Evolutionary conservation across 2,113 vertebrate genomes (phyloP).

Genomic region (Callopanchax toddi): DNA sequence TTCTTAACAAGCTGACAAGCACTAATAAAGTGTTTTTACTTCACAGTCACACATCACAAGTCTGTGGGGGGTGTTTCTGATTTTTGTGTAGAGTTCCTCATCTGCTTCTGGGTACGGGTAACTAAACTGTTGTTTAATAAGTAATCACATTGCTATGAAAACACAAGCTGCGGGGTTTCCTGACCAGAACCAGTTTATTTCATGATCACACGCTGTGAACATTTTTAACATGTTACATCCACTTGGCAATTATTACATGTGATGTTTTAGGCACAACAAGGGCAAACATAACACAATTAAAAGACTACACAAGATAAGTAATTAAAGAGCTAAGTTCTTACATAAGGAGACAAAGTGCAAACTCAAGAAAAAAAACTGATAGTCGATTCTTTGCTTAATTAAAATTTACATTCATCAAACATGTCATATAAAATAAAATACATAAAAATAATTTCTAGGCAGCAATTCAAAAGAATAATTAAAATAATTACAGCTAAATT

Average conservation of each 20-base stretch:
- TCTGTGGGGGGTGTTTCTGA: no score
- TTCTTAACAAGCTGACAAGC: no score
- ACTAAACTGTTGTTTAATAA: neutral
- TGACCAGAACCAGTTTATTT: conserved; percentile 46
- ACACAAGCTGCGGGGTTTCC: neutral
- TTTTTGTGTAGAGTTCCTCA: neutral
- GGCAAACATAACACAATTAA: neutral
- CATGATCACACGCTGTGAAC: conserved; percentile 27
- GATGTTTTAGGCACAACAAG: conserved; percentile 17
- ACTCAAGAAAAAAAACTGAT: conserved; percentile 16
- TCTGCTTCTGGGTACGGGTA: neutral
- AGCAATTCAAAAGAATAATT: conserved; percentile 2
- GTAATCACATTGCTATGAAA: neutral
- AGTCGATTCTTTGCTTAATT: conserved; percentile 2
- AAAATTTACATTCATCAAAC: neutral
- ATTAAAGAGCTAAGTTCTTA: conserved; percentile 16
- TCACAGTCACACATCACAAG: no score
- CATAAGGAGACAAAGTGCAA: conserved; percentile 22
- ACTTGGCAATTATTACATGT: no score
- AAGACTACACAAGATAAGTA: conserved; percentile 6
- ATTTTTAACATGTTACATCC: no score
- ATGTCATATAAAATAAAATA: neutral
- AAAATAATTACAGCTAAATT: conserved; percentile 2
- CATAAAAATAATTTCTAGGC: neutral
- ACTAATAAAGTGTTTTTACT: no score